Evolutionary conservation across 2,888 invertebrate genomes (phyloP).

Genomic region (Drosophila paranaensis): DNA sequence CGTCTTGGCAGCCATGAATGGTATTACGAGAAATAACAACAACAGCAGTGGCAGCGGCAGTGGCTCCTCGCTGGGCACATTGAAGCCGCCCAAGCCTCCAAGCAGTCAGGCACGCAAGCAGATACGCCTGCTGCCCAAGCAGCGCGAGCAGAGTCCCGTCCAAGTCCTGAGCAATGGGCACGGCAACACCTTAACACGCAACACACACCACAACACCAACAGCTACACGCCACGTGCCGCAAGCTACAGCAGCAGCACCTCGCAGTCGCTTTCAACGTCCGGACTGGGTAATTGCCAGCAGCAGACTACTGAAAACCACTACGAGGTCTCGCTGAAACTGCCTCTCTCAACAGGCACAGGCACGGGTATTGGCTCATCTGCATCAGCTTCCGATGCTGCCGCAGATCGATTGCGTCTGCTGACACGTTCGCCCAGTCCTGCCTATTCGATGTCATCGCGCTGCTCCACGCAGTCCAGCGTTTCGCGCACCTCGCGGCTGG

Average conservation of each 20-base stretch:
- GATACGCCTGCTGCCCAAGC: slow-evolving; percentile 72
- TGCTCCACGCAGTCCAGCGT: slow-evolving; percentile 67
- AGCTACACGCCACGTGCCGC: slow-evolving; percentile 30
- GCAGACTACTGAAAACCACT: slow-evolving; percentile 56
- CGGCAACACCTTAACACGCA: slow-evolving; percentile 20
- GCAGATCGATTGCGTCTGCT: slow-evolving; percentile 68
- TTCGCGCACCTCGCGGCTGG: slow-evolving; percentile 66
- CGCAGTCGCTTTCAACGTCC: slow-evolving; percentile 63
- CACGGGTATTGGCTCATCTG: neutral
- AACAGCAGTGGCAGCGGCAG: slow-evolving; percentile 57
- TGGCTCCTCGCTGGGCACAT: slow-evolving; percentile 66
- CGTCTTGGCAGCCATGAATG: slow-evolving; percentile 78
- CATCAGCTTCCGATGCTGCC: slow-evolving; percentile 35
- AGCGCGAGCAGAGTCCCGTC: slow-evolving; percentile 72
- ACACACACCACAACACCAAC: slow-evolving; percentile 32
- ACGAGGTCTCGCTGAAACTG: slow-evolving; percentile 70
- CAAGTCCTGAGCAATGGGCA: slow-evolving; percentile 56
- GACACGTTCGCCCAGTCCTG: slow-evolving; percentile 87
- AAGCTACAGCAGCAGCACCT: slow-evolving; percentile 42
- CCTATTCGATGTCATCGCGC: slow-evolving; percentile 79
- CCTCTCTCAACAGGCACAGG: slow-evolving; percentile 62
- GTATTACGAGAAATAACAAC: slow-evolving; percentile 47
- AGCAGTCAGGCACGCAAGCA: slow-evolving; percentile 80
- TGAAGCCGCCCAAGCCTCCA: slow-evolving; percentile 82
- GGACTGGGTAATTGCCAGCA: slow-evolving; percentile 51